Percentiles rank a stretch among this genome's conserved stretches.
phyloP scores from a whole-genome alignment of 2,797 vertebrate species.

The Muscicapa striata region DNA sequence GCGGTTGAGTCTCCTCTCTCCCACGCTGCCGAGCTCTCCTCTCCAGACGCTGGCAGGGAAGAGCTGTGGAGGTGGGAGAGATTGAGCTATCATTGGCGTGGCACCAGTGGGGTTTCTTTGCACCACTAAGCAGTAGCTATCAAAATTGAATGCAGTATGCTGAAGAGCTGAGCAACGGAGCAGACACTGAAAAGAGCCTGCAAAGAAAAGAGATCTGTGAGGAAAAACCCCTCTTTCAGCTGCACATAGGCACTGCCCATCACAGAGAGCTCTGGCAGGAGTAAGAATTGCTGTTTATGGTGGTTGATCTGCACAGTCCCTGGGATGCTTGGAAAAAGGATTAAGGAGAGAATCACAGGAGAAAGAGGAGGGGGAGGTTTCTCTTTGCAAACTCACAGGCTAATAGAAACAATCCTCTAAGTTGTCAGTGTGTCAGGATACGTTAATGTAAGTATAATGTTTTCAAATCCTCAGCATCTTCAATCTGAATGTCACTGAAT shows the following conservation, averaged over 20 bases:
- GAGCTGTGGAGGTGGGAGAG: conserved; percentile 57
- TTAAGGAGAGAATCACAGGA: background rate
- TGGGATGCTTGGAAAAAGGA: conserved; percentile 16
- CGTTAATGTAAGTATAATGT: background rate
- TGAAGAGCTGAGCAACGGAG: background rate
- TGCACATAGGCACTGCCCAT: background rate
- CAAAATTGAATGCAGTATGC: background rate
- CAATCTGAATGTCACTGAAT: background rate
- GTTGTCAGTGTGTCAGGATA: conserved; percentile 14
- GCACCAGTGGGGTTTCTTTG: conserved; percentile 28
- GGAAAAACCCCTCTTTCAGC: background rate
- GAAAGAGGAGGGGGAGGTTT: conserved; percentile 18
- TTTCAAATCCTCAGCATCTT: background rate
- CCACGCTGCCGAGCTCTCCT: background rate
- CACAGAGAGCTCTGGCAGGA: background rate
- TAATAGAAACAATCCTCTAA: conserved; percentile 44
- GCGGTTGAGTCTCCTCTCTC: background rate
- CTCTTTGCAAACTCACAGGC: background rate
- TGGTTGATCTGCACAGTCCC: background rate
- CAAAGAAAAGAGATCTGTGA: background rate
- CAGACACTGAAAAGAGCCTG: background rate
- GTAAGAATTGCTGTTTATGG: background rate
- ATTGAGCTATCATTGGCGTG: conserved; percentile 37
- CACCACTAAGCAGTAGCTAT: background rate
- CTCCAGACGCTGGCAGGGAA: background rate